Evolutionary conservation across 2,888 invertebrate species (phyloP).

Genomic region (Chrysopilus asiliformis): DNA sequence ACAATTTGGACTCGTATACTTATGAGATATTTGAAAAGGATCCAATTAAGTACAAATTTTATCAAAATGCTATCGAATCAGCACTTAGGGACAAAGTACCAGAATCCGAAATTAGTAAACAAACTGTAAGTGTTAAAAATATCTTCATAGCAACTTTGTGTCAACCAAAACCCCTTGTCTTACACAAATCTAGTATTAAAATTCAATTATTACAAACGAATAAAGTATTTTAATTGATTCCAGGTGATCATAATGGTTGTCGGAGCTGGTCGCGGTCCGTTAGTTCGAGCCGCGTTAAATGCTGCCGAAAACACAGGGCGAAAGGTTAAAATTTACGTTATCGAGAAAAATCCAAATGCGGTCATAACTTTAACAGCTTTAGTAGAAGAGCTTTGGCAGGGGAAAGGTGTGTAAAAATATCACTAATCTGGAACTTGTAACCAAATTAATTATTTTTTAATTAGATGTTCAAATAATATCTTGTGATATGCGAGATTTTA

Average conservation of each 20-base stretch:
- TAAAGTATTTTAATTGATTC: slow-evolving; percentile 3
- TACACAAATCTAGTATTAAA: no score
- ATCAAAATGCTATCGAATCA: slow-evolving; percentile 67
- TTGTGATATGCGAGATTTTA: slow-evolving; percentile 75
- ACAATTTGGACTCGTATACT: slow-evolving; percentile 89
- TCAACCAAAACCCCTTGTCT: background rate
- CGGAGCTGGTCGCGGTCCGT: slow-evolving; percentile 89
- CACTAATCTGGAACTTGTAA: no score
- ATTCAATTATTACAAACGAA: no score
- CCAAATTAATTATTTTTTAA: background rate
- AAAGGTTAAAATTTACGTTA: slow-evolving; percentile 75
- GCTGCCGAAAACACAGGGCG: slow-evolving; percentile 58
- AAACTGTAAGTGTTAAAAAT: slow-evolving; percentile 35
- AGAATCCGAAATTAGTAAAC: slow-evolving; percentile 36
- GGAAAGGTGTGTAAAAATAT: slow-evolving; percentile 32
- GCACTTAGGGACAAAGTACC: slow-evolving; percentile 52
- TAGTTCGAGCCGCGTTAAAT: slow-evolving; percentile 78
- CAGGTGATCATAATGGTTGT: slow-evolving; percentile 67
- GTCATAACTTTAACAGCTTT: slow-evolving; percentile 68
- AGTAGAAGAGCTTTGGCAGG: slow-evolving; percentile 63
- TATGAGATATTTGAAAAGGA: slow-evolving; percentile 98
- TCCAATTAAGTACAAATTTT: slow-evolving; percentile 84
- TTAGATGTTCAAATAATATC: slow-evolving; percentile 60
- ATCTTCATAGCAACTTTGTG: no score
- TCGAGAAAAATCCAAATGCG: slow-evolving; percentile 97